phyloP scores from a whole-genome alignment of 2,888 invertebrate species.

The Lasioglossum pauxillum region DNA sequence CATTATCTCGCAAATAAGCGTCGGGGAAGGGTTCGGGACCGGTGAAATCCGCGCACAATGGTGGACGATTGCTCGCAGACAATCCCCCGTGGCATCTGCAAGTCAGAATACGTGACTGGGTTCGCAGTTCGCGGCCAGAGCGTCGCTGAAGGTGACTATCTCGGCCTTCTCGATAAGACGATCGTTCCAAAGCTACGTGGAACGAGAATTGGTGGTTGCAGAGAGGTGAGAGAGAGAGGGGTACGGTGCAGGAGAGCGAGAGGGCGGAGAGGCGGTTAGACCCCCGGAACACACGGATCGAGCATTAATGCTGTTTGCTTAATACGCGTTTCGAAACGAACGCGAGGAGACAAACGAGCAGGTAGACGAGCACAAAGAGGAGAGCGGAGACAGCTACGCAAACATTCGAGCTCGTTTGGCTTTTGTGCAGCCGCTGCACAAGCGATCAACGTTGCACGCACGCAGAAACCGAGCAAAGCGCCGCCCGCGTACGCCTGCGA shows the following conservation, averaged over 20 bases:
- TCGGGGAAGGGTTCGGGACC: slow-evolving; percentile 10
- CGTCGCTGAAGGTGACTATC: slow-evolving; percentile 26
- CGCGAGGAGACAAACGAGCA: slow-evolving; percentile 76
- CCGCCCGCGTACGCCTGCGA: slow-evolving; percentile 29
- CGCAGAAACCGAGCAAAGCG: slow-evolving; percentile 26
- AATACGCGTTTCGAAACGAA: slow-evolving; percentile 67
- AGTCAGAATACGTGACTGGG: slow-evolving; percentile 56
- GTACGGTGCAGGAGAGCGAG: slow-evolving; percentile 29
- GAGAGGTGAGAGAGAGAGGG: not conserved
- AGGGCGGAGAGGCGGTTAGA: slow-evolving; percentile 12
- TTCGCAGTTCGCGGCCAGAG: slow-evolving; percentile 28
- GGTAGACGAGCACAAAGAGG: slow-evolving; percentile 73
- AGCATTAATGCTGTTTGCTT: slow-evolving; percentile 77
- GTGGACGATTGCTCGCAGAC: slow-evolving; percentile 35
- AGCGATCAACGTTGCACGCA: slow-evolving; percentile 60
- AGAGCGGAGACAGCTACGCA: slow-evolving; percentile 76
- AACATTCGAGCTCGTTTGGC: slow-evolving; percentile 77
- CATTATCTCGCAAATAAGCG: slow-evolving; percentile 36
- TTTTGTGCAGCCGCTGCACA: slow-evolving; percentile 61
- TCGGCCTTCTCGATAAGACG: slow-evolving; percentile 40
- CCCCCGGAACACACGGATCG: slow-evolving; percentile 58
- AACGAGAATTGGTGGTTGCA: not conserved
- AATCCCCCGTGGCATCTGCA: slow-evolving; percentile 56
- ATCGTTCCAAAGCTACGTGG: slow-evolving; percentile 18
- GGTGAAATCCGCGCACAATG: slow-evolving; percentile 50